Percentiles rank a stretch among this genome's conserved stretches.
Evolutionary conservation across 1,140 invertebrate genomes (phyloP).

Genomic region (Pararge aegeria): DNA sequence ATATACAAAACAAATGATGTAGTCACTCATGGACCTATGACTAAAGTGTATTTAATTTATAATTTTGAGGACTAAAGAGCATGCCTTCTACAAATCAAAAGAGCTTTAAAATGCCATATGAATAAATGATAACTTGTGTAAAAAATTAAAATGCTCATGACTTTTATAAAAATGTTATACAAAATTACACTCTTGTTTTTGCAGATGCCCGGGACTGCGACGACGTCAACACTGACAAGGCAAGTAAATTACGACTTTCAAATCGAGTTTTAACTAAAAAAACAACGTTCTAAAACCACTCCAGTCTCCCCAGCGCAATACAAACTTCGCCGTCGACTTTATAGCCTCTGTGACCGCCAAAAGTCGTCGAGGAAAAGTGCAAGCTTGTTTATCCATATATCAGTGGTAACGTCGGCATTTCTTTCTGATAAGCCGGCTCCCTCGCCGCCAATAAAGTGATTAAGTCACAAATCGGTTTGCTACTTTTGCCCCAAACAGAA

Average conservation of each 20-base stretch:
- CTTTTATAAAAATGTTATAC: neutral
- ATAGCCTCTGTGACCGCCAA: constrained; percentile 71
- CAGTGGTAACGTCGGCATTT: constrained; percentile 60
- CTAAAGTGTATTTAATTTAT: no score
- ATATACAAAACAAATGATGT: no score
- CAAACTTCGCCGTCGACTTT: constrained; percentile 69
- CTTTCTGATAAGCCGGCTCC: constrained; percentile 71
- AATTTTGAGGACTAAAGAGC: no score
- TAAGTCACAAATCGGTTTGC: constrained; percentile 76
- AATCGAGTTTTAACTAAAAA: constrained; percentile 47
- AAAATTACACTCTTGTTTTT: constrained; percentile 36
- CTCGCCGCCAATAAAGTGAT: constrained; percentile 78
- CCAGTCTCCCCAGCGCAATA: constrained; percentile 53
- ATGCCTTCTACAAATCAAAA: no score
- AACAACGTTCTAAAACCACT: constrained; percentile 50
- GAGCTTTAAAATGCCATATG: no score
- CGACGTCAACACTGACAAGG: constrained; percentile 56
- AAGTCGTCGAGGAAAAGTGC: constrained; percentile 72
- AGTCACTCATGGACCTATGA: no score
- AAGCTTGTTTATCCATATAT: constrained; percentile 77
- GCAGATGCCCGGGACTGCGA: constrained; percentile 66
- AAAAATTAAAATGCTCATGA: no score
- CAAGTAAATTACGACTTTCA: constrained; percentile 52
- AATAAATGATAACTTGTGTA: no score
- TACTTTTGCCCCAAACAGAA: constrained; percentile 35